Evolutionary conservation across 2,888 invertebrate species (phyloP).

Genomic region (Archips xylosteana): DNA sequence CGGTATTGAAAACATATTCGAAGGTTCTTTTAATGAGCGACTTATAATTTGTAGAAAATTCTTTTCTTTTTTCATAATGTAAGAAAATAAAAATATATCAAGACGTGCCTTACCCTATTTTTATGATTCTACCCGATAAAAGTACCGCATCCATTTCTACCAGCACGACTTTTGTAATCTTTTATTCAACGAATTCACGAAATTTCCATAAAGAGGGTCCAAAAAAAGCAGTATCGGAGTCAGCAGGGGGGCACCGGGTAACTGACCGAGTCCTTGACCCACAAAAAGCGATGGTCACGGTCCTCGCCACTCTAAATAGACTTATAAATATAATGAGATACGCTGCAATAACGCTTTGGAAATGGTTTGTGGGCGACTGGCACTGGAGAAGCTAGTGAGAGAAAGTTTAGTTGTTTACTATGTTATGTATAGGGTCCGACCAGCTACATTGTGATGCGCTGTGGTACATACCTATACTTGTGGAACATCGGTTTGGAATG

Average conservation of each 20-base stretch:
- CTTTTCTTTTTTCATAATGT: background rate
- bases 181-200: slow-evolving; percentile 34
- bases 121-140: background rate
- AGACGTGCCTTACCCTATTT: background rate
- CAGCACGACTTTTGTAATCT: background rate
- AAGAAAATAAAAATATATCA: background rate
- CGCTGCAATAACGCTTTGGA: slow-evolving; percentile 51
- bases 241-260: slow-evolving; percentile 59
- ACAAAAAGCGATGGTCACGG: slow-evolving; percentile 51
- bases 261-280: slow-evolving; percentile 77
- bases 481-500: too few relatives aligned
- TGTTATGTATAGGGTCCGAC: too few relatives aligned
- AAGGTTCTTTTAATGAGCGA: background rate
- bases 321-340: slow-evolving; percentile 45
- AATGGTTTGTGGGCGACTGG: slow-evolving; percentile 50
- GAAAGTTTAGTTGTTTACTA: slow-evolving; percentile 23
- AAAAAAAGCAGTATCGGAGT: slow-evolving; percentile 43
- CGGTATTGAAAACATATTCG: background rate
- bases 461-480: too few relatives aligned
- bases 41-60: too few relatives aligned
- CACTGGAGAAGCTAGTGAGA: slow-evolving; percentile 47
- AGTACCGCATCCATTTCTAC: slow-evolving; percentile 26
- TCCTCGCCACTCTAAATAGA: slow-evolving; percentile 39
- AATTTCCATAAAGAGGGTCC: slow-evolving; percentile 41
- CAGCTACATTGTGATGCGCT: too few relatives aligned